phyloP scores from a whole-genome alignment of 2,888 invertebrate genomes.

The Terebella lapidaria region DNA sequence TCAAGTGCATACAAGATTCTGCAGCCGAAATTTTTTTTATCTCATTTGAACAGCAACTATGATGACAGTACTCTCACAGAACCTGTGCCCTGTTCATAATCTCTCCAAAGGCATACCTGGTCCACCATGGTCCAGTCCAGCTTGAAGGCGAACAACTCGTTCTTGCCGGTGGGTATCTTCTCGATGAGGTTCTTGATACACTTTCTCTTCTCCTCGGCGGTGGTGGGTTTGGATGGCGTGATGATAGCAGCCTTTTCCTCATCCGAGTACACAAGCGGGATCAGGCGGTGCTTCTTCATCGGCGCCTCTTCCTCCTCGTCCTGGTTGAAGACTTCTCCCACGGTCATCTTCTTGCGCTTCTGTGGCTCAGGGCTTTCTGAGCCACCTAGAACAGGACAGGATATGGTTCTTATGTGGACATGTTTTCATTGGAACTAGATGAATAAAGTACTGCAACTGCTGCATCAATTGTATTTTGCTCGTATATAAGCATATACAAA shows the following conservation, averaged over 20 bases:
- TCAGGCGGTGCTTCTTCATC: conserved; percentile 68
- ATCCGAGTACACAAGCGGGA: conserved; percentile 36
- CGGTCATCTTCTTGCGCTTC: conserved; percentile 68
- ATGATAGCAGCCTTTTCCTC: conserved; percentile 33
- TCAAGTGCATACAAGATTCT: too few relatives aligned
- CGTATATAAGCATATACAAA: too few relatives aligned
- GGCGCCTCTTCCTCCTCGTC: conserved; percentile 65
- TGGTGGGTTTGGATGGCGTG: conserved; percentile 24
- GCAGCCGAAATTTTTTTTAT: too few relatives aligned
- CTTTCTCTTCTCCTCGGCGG: conserved; percentile 86
- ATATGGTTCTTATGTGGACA: too few relatives aligned
- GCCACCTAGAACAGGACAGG: not conserved
- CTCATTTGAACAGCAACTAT: too few relatives aligned
- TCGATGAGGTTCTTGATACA: conserved; percentile 96
- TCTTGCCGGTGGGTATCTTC: conserved; percentile 96
- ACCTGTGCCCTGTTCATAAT: too few relatives aligned
- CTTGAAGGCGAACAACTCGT: conserved; percentile 88
- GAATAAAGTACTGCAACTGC: too few relatives aligned
- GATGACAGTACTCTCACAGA: too few relatives aligned
- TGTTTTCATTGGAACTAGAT: too few relatives aligned
- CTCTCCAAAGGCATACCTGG: too few relatives aligned
- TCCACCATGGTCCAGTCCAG: conserved; percentile 85
- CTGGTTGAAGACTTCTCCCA: conserved; percentile 80
- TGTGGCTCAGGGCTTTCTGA: not conserved
- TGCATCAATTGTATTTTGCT: too few relatives aligned